Evolutionary conservation across 2,113 vertebrate species (phyloP).

Genomic region (Laticauda colubrina): DNA sequence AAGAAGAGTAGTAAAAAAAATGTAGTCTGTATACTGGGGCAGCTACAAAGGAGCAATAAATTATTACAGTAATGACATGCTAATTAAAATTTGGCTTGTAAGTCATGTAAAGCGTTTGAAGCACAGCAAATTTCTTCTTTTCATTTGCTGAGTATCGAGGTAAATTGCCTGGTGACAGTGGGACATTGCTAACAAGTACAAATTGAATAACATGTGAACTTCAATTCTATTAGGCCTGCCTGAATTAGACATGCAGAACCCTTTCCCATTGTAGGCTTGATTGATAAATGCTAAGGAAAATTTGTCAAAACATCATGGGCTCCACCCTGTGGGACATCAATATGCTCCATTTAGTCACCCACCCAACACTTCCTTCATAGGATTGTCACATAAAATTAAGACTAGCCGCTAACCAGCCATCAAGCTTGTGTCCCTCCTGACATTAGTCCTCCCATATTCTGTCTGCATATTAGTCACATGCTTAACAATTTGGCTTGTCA

Average conservation of each 20-base stretch:
- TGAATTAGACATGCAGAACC: slow-evolving; percentile 81
- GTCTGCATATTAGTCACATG: slow-evolving; percentile 80
- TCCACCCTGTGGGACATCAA: slow-evolving; percentile 89
- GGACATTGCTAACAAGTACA: slow-evolving; percentile 83
- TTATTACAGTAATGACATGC: slow-evolving; percentile 89
- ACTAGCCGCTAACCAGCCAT: slow-evolving; percentile 82
- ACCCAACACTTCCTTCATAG: slow-evolving; percentile 75
- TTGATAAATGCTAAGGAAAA: slow-evolving; percentile 93
- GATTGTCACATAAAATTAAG: slow-evolving; percentile 83
- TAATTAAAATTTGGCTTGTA: slow-evolving; percentile 99
- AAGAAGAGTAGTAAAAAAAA: slow-evolving; percentile 35
- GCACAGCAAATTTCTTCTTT: slow-evolving; percentile 87
- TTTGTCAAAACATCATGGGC: slow-evolving; percentile 93
- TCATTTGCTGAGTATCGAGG: slow-evolving; percentile 90
- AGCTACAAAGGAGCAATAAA: slow-evolving; percentile 86
- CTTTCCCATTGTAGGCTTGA: slow-evolving; percentile 79
- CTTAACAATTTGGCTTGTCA: slow-evolving; percentile 82
- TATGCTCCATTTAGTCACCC: slow-evolving; percentile 91
- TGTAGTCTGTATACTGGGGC: slow-evolving; percentile 76
- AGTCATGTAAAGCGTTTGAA: slow-evolving; percentile 93
- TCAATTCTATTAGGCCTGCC: slow-evolving; percentile 75
- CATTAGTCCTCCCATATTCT: slow-evolving; percentile 75
- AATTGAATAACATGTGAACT: slow-evolving; percentile 87
- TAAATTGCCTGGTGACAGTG: slow-evolving; percentile 88
- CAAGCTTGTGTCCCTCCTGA: slow-evolving; percentile 67